These are phyloP conservation scores for Bagarius yarrelli DNA, from an alignment of 2,113 vertebrate species.

Conservation along the genomic window DNA sequence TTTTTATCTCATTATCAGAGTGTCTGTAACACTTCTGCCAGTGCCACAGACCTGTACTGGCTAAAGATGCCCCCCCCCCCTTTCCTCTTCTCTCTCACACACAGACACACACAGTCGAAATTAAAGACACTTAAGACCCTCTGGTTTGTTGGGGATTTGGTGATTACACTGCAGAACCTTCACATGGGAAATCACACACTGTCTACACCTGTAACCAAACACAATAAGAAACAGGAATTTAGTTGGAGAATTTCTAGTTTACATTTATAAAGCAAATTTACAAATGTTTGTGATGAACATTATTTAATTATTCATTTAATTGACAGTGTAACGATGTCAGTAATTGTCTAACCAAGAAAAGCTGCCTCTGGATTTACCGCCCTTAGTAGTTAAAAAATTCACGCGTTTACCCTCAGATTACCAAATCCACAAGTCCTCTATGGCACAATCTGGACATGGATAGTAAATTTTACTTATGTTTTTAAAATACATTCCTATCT, in stretches of 20 bases:
- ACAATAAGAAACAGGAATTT: slow-evolving; percentile 6
- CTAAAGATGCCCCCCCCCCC: slow-evolving; percentile 21
- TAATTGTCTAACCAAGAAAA: no score
- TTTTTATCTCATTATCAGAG: slow-evolving; percentile 60
- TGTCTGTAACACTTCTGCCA: slow-evolving; percentile 34
- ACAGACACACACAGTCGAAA: not conserved
- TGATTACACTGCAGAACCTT: slow-evolving; percentile 7
- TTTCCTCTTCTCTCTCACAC: not conserved
- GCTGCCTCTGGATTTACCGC: no score
- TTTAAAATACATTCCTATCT: no score
- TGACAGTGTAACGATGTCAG: not conserved
- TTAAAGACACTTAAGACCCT: slow-evolving; percentile 21
- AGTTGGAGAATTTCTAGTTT: not conserved
- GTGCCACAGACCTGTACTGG: slow-evolving; percentile 19
- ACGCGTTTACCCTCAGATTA: no score
- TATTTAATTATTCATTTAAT: not conserved
- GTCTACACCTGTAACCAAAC: slow-evolving; percentile 1
- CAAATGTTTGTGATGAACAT: not conserved
- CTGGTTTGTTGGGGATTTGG: not conserved
- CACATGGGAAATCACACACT: slow-evolving; percentile 13
- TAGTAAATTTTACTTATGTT: no score
- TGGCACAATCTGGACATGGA: no score
- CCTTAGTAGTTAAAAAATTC: no score
- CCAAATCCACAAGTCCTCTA: no score
- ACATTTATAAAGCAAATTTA: not conserved